These are phyloP conservation scores for Pontoporia blainvillei DNA, from an alignment of 2,113 vertebrate species.

Conservation along the genomic window DNA sequence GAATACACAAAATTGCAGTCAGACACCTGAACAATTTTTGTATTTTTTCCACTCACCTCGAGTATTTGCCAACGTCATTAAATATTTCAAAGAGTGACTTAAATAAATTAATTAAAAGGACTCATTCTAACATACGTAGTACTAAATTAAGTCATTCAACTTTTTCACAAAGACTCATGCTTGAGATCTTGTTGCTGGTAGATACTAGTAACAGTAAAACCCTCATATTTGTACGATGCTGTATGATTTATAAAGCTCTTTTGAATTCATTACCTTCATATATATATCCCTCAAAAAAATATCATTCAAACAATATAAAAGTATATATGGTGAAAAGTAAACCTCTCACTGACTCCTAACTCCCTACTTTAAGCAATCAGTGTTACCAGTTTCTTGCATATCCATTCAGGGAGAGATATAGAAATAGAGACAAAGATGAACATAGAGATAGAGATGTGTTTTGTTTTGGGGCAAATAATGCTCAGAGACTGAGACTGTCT, in stretches of 20 bases:
- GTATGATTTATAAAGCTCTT: not conserved
- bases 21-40: not conserved
- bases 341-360: not conserved
- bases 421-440: not conserved
- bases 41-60: not conserved
- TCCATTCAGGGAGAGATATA: not conserved
- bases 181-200: not conserved
- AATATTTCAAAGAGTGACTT: not conserved
- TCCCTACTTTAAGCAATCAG: not conserved
- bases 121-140: not conserved
- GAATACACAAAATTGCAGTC: not conserved
- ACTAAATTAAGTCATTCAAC: not conserved
- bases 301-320: not conserved
- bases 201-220: not conserved
- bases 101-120: not conserved
- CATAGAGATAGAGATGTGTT: not conserved
- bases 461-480: not conserved
- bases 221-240: not conserved
- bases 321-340: not conserved
- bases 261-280: not conserved
- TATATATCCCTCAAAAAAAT: not conserved
- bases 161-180: not conserved
- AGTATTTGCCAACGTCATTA: not conserved
- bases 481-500: not conserved
- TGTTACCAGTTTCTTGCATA: not conserved